A percentile compares a stretch with the other conserved stretches of the same genome.
phyloP scores from a whole-genome alignment of 2,113 vertebrate genomes.

The Mobula hypostoma region DNA sequence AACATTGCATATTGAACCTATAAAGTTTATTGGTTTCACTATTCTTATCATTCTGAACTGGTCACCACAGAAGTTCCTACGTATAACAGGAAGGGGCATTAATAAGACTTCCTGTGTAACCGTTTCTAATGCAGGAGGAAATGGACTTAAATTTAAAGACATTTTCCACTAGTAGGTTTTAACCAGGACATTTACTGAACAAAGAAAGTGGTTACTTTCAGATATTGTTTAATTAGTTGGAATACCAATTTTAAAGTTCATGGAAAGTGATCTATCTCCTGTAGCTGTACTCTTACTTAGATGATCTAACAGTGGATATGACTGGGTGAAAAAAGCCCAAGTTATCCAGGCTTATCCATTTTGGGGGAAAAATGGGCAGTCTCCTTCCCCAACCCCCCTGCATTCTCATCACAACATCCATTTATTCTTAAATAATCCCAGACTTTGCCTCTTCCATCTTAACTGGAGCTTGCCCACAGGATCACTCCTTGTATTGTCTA shows the following conservation, averaged over 20 bases:
- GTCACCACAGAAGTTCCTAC: not conserved
- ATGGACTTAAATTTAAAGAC: not conserved
- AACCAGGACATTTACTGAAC: too few relatives aligned
- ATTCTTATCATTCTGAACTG: not conserved
- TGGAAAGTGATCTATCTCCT: not conserved
- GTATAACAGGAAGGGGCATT: not conserved
- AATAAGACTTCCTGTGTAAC: constrained; percentile 4
- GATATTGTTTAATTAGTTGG: not conserved
- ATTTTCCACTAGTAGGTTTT: not conserved
- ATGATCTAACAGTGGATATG: not conserved
- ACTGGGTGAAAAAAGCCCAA: not conserved
- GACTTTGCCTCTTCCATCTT: not conserved
- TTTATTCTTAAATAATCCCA: not conserved
- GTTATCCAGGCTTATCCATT: not conserved
- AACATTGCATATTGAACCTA: not conserved
- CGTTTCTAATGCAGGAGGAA: not conserved
- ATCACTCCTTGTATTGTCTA: not conserved
- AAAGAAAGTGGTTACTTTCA: not conserved
- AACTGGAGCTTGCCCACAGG: not conserved
- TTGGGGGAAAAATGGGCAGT: too few relatives aligned
- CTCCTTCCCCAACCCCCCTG: not conserved
- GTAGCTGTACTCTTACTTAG: not conserved
- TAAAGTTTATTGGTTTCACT: not conserved
- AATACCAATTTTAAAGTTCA: not conserved
- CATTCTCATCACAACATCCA: not conserved